Base-by-base conservation (phyloP, 2,888 invertebrate species). In the Fabriciana adippe region DNA sequence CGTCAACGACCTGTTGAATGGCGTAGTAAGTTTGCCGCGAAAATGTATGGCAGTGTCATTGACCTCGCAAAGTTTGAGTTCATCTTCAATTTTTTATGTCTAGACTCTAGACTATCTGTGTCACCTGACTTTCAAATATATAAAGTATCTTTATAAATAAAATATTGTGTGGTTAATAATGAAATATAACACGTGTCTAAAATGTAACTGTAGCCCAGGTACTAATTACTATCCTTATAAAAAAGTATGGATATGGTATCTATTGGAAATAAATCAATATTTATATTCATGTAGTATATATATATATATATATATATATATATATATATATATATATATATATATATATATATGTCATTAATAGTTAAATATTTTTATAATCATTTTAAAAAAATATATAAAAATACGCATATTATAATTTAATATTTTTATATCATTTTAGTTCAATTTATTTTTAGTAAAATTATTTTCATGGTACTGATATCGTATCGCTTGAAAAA, bases 1-100 rank as follows among this genome's bases (percentile, higher is more conserved):
- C 65, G 71, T 71, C 71, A 71, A 67, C 64, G 71, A 71, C 69
- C 71, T 67, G 67, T 67, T 47, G 71, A 65, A 65, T 57, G 48
- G 48, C 18, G 50, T 55, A 59, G 64, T 55, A 67, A 53, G 48
- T 60, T 60, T 31, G 66, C 15, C 45, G 45, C 62, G 47, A 67
- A 69, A 67, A 67, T 67, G 65, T 69, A 61, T 65, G 65, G 59
- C 64, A 62, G 55, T 64, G 71, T 71, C 71, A 71, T 55, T 62
- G 71, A 71, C 69, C 47, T 53, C 35, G 26, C 14, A 11, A 50
- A 35, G 5, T 55, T 55, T 60, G 51, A 61, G 51, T 53, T 51
- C 51, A 51, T 61, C 35, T n/a, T 55, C 5, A 26, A 41, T 54
- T 66, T 55, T 50, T 56, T 62, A 26, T 26, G 51, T 55, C 16